Evolutionary conservation across 2,797 vertebrate genomes (phyloP), one percentile per base, ranked within the genome.

Genomic region (Cossypha polioptera): DNA sequence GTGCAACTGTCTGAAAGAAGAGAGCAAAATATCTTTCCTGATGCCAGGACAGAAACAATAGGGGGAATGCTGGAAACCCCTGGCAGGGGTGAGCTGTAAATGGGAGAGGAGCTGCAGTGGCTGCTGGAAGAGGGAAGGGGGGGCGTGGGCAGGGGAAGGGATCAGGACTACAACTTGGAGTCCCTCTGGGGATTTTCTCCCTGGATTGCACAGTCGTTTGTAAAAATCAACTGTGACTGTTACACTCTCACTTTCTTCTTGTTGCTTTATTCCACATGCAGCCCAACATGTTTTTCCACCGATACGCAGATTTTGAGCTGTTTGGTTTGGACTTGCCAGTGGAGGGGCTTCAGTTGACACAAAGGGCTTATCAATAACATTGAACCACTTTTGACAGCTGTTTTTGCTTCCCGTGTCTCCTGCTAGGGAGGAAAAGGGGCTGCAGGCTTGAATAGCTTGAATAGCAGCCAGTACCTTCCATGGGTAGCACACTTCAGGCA

Each of bases 291-390:
- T 89, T 83, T 96, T 94, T 86, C 92, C 75, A 84, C 77, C 2
- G 80, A 91, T 65, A 96, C 58, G 21, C 75, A 86, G 72, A 84
- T 87, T 95, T 94, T 73, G 85, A 74, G 90, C 53, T 97, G 95
- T 95, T 97, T 95, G 96, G 88, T 97, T 98, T 97, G 94, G 96
- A 96, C 95, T 92, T 82, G 75, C 93, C 58, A 38, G 53, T 78
- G 89, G 80, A 84, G 78, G 89, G 90, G 76, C 82, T 95, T 95
- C 90, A 76, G 84, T 72, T 80, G 73, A 88, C 96, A 97, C 90
- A 97, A 97, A 97, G 75, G 78, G 88, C 86, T 98, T 97, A 97
- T 97, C 97, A 93, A 96, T 96, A 86, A 94, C 96, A 90, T 12
- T 58, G 94, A 95, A 91, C 92, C 83, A 69, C 91, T 90, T 96